Base-by-base conservation (phyloP, 2,113 vertebrate genomes). In the Petroica traversi region DNA sequence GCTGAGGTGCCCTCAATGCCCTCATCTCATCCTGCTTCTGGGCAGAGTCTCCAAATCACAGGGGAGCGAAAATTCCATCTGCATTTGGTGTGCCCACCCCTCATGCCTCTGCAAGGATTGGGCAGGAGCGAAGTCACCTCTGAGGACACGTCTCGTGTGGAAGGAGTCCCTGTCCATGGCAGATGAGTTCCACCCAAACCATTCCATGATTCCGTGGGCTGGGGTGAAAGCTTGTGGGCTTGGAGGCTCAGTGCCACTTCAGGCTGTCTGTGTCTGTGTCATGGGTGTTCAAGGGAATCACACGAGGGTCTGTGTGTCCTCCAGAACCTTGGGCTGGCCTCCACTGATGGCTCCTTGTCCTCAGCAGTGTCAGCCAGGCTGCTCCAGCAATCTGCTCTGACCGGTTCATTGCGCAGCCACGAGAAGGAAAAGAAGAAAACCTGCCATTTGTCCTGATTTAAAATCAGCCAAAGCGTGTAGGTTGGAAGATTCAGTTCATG, bases 1-100 rank as follows among this genome's bases (percentile, higher is more conserved):
- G 36, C 84, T 59, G 82, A 84, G 79, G 59, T 92, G 94, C 76
- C 95, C 94, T 97, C 80, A 55, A 48, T 84, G 94, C 72, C 92
- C 91, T 91, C 91, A 73, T 81, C 85, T 85, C 91, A 74, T 92
- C 88, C 91, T 63, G 71, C 68, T 12, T n/a, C 48, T 49, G 28
- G 49, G 26, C 45, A 3, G 52, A 68, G 55, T 9, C 49, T 24
- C 41, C 57, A 13, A 6, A 22, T 19, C 41, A 51, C 75, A 67
- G 68, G 45, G 48, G n/a, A 87, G 36, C 0, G 0, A 45, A 33
- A 40, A 68, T 48, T 52, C 62, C 24, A 0, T 71, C 77, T n/a
- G 12, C 1, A 0, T 29, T 38, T 55, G 48, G 8, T 1, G 0
- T 28, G 51, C 20, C 43, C 48, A 46, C 61, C 69, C 64, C 64